A percentile compares a stretch with the other conserved stretches of the same genome.
Evolutionary conservation across 2,888 invertebrate genomes (phyloP).

Genomic region (Pollenia angustigena): DNA sequence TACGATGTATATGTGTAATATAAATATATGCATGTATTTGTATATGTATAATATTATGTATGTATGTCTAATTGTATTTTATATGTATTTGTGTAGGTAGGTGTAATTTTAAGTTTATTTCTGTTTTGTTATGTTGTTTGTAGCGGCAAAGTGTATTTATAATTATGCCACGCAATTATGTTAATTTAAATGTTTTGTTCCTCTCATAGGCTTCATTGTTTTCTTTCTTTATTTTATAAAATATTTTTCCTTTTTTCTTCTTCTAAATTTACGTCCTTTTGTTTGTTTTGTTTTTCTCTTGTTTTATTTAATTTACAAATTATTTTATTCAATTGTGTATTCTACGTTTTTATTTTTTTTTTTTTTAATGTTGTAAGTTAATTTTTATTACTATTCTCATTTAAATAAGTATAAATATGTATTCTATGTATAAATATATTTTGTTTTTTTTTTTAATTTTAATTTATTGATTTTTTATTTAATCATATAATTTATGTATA

Average conservation of each 20-base stretch:
- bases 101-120: slow-evolving; percentile 11
- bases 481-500: slow-evolving; percentile 52
- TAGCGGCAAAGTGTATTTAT: slow-evolving; percentile 30
- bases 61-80: not conserved
- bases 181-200: slow-evolving; percentile 72
- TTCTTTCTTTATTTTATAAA: slow-evolving; percentile 46
- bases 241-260: slow-evolving; percentile 43
- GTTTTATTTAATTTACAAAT: slow-evolving; percentile 63
- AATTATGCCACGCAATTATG: slow-evolving; percentile 64
- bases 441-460: slow-evolving; percentile 45
- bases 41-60: not conserved
- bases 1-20: slow-evolving; percentile 16
- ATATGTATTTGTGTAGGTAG: not conserved
- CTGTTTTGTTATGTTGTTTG: slow-evolving; percentile 41
- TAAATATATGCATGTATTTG: slow-evolving; percentile 13
- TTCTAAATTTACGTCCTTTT: slow-evolving; percentile 39
- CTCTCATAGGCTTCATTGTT: slow-evolving; percentile 60
- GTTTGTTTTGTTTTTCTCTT: slow-evolving; percentile 53
- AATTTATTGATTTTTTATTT: slow-evolving; percentile 35
- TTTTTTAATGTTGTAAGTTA: slow-evolving; percentile 41
- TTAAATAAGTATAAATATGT: slow-evolving; percentile 67
- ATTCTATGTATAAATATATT: slow-evolving; percentile 68
- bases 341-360: slow-evolving; percentile 20
- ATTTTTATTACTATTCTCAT: slow-evolving; percentile 69
- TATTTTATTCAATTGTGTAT: slow-evolving; percentile 69